Percentiles rank a stretch among this genome's conserved stretches.
Evolutionary conservation across 1,140 invertebrate genomes (phyloP).

Genomic region (Ptiloglossa arizonensis): DNA sequence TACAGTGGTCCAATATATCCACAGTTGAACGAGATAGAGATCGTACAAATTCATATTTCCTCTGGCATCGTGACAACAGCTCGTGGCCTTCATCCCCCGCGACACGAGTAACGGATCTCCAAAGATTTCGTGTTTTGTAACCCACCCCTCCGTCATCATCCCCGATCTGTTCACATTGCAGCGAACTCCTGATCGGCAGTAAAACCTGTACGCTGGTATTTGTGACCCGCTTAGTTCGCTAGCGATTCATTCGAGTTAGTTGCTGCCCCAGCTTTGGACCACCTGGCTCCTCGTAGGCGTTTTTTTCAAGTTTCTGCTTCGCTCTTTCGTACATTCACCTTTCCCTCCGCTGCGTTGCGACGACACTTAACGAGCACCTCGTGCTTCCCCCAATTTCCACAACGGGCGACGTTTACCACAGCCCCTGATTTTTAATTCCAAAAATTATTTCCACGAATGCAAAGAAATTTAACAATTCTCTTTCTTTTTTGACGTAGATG

Average conservation of each 20-base stretch:
- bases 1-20: too few relatives aligned
- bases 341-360: background rate
- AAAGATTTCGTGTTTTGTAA: background rate
- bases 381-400: background rate
- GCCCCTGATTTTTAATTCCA: background rate
- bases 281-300: background rate
- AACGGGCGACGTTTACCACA: too few relatives aligned
- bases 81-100: background rate
- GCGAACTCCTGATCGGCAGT: background rate
- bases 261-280: too few relatives aligned
- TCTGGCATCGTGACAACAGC: background rate
- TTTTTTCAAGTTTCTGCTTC: background rate
- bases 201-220: background rate
- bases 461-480: too few relatives aligned
- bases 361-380: background rate
- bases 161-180: background rate
- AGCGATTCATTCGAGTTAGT: conserved; percentile 1
- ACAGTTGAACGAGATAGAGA: too few relatives aligned
- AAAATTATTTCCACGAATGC: too few relatives aligned
- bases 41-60: conserved; percentile 2
- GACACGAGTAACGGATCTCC: background rate
- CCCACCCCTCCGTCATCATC: background rate
- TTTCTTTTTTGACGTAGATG: too few relatives aligned
- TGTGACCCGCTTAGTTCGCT: background rate
- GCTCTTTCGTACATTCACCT: background rate